Conservation (phyloP, 1,140 invertebrate genomes). For the Sinella curviseta region DNA sequence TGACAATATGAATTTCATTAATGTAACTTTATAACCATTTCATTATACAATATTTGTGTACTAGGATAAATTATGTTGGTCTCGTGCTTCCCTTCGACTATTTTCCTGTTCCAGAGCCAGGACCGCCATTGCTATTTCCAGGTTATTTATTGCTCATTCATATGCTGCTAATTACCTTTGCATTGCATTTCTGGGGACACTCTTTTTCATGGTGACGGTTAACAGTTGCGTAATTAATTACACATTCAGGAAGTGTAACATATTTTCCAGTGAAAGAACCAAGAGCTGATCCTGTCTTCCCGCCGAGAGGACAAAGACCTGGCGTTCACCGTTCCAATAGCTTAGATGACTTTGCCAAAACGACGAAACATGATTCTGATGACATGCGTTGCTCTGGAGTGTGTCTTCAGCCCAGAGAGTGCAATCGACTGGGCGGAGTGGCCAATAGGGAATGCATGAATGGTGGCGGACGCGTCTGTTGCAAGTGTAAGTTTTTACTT, state of each 20-base stretch:
- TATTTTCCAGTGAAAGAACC: conserved; percentile 2
- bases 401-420: conserved; percentile 33
- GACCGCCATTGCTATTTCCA: background rate
- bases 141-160: background rate
- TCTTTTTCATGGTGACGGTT: background rate
- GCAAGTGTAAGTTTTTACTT: conserved; percentile 37
- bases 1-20: no score
- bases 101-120: background rate
- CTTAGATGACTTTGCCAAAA: background rate
- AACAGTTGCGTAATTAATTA: background rate
- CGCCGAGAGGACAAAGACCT: conserved; percentile 12
- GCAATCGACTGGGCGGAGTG: conserved; percentile 35
- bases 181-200: background rate
- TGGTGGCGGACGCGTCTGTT: conserved; percentile 38
- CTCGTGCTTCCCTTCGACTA: conserved; percentile 1
- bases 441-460: conserved; percentile 28
- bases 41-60: no score
- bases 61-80: background rate
- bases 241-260: background rate
- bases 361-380: background rate
- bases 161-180: no score
- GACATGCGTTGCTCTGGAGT: conserved; percentile 25
- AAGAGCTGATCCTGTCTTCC: background rate
- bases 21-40: no score
- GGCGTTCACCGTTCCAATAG: background rate